Evolutionary conservation across 2,888 invertebrate genomes (phyloP), one percentile per base, ranked within the genome.

Genomic region (Pandemis corylana): DNA sequence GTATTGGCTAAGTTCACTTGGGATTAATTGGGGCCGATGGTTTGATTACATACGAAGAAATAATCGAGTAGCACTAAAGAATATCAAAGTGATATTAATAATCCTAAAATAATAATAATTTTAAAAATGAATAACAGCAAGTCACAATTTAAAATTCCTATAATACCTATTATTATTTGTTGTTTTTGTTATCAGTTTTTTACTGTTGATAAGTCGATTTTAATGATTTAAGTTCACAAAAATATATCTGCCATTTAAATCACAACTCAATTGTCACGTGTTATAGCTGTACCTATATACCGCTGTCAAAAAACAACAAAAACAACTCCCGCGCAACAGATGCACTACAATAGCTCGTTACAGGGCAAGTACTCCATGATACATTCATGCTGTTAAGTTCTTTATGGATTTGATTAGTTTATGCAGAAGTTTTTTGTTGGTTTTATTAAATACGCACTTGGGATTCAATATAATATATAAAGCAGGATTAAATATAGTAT

Each of bases 311-410:
- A 68, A 73, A 76, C 67, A 76, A 80, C 88, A 87, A 90, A 89
- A 87, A 72, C 81, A 79, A 83, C 81, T 81, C 77, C 74, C 78
- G 76, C 68, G 71, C 83, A 89, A 90, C 92, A 92, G 92, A 92
- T 92, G 92, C 79, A 82, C 44, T 78, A 90, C 91, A 92, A 92
- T 91, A 83, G 86, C 84, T 91, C 90, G 89, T 92, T 91, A 91
- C 78, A 76, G 71, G 49, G 75, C 75, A 72, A 71, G 77, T 77
- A 61, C 68, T 46, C 28, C 46, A 44, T 67, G 71, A 71, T 71
- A 65, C 46, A 46, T 28, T 20, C 15, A 12, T 46, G 44, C 36
- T 62, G 61, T 51, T 20, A 41, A 64, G 53, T 67, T 62, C 56
- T 51, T 56, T 68, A 56, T 64, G 9, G 46, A 61, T 41, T 68